phyloP scores from a whole-genome alignment of 2,888 invertebrate genomes.

The Eremobia ochroleuca region DNA sequence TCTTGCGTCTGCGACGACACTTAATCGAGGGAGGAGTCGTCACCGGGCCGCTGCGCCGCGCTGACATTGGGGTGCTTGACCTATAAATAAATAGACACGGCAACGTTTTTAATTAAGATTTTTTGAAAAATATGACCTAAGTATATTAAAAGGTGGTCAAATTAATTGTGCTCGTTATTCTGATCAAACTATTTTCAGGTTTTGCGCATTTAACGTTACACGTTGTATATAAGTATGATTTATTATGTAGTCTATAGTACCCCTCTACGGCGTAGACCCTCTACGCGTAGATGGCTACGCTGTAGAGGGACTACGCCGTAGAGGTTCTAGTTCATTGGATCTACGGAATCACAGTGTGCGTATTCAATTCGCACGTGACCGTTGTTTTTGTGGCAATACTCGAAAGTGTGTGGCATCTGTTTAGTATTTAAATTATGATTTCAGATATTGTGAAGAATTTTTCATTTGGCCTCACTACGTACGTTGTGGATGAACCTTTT shows the following conservation, averaged over 20 bases:
- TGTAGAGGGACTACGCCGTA: slow-evolving; percentile 19
- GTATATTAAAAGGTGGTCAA: too few relatives aligned
- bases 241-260: neutral
- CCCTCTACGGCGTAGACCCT: slow-evolving; percentile 6
- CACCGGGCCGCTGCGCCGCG: too few relatives aligned
- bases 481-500: slow-evolving; percentile 59
- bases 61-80: too few relatives aligned
- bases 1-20: too few relatives aligned
- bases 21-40: too few relatives aligned
- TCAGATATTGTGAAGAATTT: slow-evolving; percentile 57
- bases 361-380: slow-evolving; percentile 31
- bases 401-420: slow-evolving; percentile 48
- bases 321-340: neutral
- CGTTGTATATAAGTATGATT: neutral
- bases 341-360: slow-evolving; percentile 16
- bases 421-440: slow-evolving; percentile 61
- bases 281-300: slow-evolving; percentile 1
- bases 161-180: too few relatives aligned
- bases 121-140: too few relatives aligned
- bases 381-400: slow-evolving; percentile 37
- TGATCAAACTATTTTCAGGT: too few relatives aligned
- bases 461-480: slow-evolving; percentile 54
- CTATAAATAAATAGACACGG: too few relatives aligned
- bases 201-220: too few relatives aligned
- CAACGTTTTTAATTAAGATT: too few relatives aligned